Evolutionary conservation across 2,113 vertebrate genomes (phyloP).

Genomic region (Archilochus colubris): DNA sequence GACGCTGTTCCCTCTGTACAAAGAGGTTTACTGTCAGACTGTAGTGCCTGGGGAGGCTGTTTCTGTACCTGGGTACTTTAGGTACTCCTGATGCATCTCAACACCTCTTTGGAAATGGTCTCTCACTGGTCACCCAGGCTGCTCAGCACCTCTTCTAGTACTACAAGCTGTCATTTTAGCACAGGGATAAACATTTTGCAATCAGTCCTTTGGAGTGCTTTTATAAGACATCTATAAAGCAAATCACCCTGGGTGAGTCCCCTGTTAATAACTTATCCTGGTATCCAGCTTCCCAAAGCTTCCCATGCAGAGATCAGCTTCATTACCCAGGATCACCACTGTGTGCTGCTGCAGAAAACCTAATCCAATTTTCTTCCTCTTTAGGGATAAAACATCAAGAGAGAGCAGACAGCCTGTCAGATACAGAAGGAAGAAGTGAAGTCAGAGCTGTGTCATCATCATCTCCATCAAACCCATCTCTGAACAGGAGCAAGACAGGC

Average conservation of each 20-base stretch:
- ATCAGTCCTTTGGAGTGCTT: background rate
- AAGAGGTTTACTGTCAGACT: background rate
- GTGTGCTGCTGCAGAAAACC: background rate
- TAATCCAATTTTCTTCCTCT: conserved; percentile 36
- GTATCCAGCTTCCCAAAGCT: background rate
- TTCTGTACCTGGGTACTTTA: background rate
- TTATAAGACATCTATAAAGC: background rate
- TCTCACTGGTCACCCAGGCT: background rate
- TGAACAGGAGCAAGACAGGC: background rate
- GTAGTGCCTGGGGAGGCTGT: background rate
- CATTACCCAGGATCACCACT: background rate
- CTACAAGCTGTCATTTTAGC: background rate
- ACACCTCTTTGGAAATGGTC: background rate
- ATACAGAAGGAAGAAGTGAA: background rate
- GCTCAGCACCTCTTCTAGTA: background rate
- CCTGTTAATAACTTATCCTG: background rate
- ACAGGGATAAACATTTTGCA: background rate
- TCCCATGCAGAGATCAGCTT: background rate
- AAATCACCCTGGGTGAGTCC: background rate
- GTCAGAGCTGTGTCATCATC: background rate
- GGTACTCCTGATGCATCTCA: accelerated
- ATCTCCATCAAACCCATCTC: background rate
- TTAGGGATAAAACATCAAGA: conserved; percentile 3
- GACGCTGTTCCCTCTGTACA: background rate
- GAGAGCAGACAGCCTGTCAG: background rate